A percentile compares a stretch with the other conserved stretches of the same genome.
Conservation (phyloP, 2,888 invertebrate genomes). For the Diabrotica balteata region DNA sequence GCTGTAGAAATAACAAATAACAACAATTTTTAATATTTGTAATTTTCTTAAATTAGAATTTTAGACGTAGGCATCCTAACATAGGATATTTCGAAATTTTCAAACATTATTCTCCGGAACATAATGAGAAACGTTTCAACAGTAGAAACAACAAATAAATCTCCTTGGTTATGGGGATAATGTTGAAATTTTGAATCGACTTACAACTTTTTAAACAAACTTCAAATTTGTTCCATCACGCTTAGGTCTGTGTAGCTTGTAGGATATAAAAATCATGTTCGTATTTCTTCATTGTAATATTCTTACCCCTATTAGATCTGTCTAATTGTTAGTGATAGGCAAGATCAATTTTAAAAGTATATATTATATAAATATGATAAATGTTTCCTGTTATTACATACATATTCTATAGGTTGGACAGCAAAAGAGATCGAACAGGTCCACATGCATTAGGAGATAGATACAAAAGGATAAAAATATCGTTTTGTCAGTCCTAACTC, state of each 20-base stretch:
- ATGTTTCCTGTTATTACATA: slow-evolving; percentile 63
- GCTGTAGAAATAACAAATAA: background rate
- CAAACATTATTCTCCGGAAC: too few relatives aligned
- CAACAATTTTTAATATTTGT: background rate
- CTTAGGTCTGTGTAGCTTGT: slow-evolving; percentile 58
- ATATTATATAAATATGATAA: slow-evolving; percentile 58
- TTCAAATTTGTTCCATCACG: slow-evolving; percentile 42
- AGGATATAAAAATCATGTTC: slow-evolving; percentile 55
- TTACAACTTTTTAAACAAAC: background rate
- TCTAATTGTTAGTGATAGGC: slow-evolving; percentile 59
- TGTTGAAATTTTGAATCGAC: too few relatives aligned
- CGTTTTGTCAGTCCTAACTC: too few relatives aligned
- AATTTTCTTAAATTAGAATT: background rate
- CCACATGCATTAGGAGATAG: too few relatives aligned
- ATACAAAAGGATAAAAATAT: too few relatives aligned
- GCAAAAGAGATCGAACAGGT: slow-evolving; percentile 43
- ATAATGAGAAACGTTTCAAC: too few relatives aligned
- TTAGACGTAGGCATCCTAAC: too few relatives aligned
- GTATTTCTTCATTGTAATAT: slow-evolving; percentile 57
- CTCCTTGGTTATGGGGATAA: too few relatives aligned
- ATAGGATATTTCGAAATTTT: too few relatives aligned
- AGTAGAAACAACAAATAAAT: too few relatives aligned
- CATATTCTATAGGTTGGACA: slow-evolving; percentile 59
- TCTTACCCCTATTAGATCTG: slow-evolving; percentile 57
- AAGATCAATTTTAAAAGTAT: slow-evolving; percentile 59